These are phyloP conservation scores for Amphibalanus amphitrite DNA, from an alignment of 1,140 invertebrate species.

Conservation along the genomic window DNA sequence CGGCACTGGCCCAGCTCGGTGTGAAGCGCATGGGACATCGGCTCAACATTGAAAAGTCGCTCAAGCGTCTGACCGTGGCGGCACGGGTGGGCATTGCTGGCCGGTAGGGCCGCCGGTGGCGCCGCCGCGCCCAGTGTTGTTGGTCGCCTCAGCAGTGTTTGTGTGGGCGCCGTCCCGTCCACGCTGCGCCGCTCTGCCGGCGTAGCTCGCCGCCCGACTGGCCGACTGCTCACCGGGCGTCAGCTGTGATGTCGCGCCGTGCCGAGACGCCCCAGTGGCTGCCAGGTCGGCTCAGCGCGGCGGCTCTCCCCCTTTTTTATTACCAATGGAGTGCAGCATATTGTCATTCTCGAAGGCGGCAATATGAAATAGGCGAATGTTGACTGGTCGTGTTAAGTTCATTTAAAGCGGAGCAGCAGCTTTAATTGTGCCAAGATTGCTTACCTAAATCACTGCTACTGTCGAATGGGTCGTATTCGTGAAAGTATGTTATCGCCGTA, in stretches of 20 bases:
- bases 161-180: too few species aligned
- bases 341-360: background rate
- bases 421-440: background rate
- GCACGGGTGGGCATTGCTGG: conserved; percentile 16
- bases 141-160: too few species aligned
- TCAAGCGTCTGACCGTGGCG: conserved; percentile 21
- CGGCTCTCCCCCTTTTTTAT: too few species aligned
- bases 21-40: conserved; percentile 36
- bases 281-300: too few species aligned
- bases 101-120: too few species aligned
- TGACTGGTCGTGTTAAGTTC: background rate
- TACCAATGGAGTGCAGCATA: too few species aligned
- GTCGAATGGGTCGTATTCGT: background rate
- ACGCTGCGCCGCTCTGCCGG: too few species aligned
- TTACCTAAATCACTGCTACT: conserved; percentile 1
- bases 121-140: too few species aligned
- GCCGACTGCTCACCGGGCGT: too few species aligned
- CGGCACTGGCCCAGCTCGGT: conserved; percentile 32
- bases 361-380: background rate
- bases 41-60: conserved; percentile 33
- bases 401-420: background rate
- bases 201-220: too few species aligned
- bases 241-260: too few species aligned
- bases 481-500: background rate
- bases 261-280: too few species aligned